Base-by-base conservation (phyloP, 2,888 invertebrate genomes). In the Chloroclysta siterata region DNA sequence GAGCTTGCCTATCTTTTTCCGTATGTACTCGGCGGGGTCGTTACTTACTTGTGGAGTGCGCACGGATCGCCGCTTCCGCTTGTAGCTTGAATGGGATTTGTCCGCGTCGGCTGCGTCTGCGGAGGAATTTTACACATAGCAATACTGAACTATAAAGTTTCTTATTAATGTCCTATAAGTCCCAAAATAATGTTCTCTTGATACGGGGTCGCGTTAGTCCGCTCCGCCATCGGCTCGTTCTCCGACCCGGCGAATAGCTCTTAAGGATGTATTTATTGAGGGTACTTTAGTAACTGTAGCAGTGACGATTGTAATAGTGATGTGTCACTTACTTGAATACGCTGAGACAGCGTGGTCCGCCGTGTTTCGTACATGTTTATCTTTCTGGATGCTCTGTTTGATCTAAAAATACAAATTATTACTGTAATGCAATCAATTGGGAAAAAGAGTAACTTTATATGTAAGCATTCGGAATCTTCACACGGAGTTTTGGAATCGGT, bases 1-100 rank as follows among this genome's bases (percentile, higher is more conserved):
- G 63, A 92, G 81, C 73, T 85, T 86, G 52, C 88, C 91, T 71
- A 91, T 88, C 75, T 87, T 83, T 77, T 84, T 84, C 66, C 88
- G 82, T 54, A 91, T 84, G 70, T 85, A 87, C 62, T 91, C 92
- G 5, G 85, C 85, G 2, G 88, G 79, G 53, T 89, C 90, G 70
- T 74, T 90, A 92, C 92, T 92, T 90, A 92, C 92, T 84, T 90
- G 89, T 55, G 83, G 80, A 2, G 82, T 73, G 52, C 90, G 85
- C 52, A 81, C 68, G 54, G 85, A 77, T 68, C 91, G 89, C 6
- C 90, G 84, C 76, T 90, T 90, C 78, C 87, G 89, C 73, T 83
- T 81, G 80, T 82, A 82, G 77, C 89, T 88, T 73, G 89, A 89
- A 70, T 87, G 86, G 2, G 90, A 87, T 75, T 88, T 88, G 62